Percentiles rank a stretch among this genome's conserved stretches.
These are phyloP conservation scores for Hypocryptadius cinnamomeus DNA, from an alignment of 2,113 vertebrate genomes.

Conservation along the genomic window DNA sequence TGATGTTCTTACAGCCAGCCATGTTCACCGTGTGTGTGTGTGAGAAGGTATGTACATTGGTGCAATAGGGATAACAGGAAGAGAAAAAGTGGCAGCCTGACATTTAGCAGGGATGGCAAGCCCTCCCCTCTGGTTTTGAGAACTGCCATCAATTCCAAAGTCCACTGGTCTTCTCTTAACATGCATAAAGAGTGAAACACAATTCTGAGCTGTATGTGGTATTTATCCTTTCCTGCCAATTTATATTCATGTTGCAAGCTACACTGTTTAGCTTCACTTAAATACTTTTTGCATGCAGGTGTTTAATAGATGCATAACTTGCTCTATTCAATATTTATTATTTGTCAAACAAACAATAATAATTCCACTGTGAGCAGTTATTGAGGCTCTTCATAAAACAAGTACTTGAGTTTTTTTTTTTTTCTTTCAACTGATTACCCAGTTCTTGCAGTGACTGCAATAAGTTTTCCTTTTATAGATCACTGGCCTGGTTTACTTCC, in stretches of 20 bases:
- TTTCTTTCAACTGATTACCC: neutral
- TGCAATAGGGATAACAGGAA: neutral
- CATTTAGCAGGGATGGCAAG: neutral
- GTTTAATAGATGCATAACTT: neutral
- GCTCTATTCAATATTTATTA: neutral
- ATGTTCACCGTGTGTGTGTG: accelerated
- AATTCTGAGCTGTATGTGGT: neutral
- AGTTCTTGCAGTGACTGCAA: neutral
- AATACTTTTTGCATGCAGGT: neutral
- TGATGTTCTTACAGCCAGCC: neutral
- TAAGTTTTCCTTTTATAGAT: neutral
- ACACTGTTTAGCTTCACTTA: neutral
- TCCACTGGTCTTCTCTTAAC: neutral
- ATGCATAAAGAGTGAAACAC: neutral
- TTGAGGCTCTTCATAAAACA: neutral
- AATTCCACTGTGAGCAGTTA: neutral
- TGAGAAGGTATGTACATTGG: accelerated
- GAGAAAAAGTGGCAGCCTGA: accelerated
- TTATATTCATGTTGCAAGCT: neutral
- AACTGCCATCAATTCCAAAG: neutral
- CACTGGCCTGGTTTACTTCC: neutral
- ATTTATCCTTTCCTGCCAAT: neutral
- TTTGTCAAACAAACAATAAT: neutral
- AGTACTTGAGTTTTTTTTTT: neutral
- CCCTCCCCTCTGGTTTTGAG: neutral